Conservation (phyloP, 2,113 vertebrate genomes). For the Protobothrops mucrosquamatus region DNA sequence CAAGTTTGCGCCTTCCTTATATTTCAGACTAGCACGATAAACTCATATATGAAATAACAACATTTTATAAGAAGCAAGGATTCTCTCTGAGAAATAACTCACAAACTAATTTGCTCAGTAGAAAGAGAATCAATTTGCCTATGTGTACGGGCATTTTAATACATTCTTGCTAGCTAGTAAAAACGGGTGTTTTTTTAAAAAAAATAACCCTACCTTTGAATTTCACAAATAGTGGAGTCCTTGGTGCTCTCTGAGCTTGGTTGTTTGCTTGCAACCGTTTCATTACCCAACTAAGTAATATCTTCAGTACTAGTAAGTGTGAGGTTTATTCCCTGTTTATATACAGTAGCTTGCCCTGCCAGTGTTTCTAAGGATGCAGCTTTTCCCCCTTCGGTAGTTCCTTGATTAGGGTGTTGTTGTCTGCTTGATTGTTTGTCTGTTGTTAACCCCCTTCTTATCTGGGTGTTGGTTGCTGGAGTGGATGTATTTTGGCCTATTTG, state of each 20-base stretch:
- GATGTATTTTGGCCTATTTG: not conserved
- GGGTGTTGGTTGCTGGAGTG: not conserved
- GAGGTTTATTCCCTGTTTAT: not conserved
- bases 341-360: not conserved
- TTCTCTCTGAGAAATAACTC: not conserved
- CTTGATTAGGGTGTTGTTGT: not conserved
- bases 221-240: not conserved
- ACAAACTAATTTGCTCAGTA: not conserved
- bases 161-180: not conserved
- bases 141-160: not conserved
- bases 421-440: not conserved
- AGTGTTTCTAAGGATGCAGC: not conserved
- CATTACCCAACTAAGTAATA: not conserved
- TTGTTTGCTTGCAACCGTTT: not conserved
- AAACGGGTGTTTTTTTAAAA: not conserved
- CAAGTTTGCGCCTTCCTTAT: too few species aligned
- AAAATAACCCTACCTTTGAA: not conserved
- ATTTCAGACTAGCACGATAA: not conserved
- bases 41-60: not conserved
- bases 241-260: not conserved
- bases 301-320: not conserved
- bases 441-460: not conserved
- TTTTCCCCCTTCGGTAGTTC: not conserved
- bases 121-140: not conserved
- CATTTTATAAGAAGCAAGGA: not conserved